Conservation (phyloP, 2,113 vertebrate species). For the Tragelaphus buxtoni region DNA sequence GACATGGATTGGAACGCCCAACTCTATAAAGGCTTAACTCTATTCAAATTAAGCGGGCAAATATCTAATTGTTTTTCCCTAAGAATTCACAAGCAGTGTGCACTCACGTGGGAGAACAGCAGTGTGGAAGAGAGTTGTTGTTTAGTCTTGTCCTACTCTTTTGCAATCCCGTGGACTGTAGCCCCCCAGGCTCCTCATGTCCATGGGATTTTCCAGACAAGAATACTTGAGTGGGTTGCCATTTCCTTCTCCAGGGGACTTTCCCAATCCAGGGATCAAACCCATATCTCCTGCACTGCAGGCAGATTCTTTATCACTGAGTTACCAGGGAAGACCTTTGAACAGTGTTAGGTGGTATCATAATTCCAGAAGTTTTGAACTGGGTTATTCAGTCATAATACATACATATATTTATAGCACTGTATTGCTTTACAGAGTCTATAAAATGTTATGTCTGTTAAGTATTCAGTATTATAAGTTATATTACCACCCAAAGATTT, state of each 20-base stretch:
- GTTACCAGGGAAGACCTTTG: neutral
- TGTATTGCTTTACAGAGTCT: neutral
- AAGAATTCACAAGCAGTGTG: neutral
- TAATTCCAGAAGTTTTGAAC: neutral
- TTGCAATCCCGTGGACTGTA: neutral
- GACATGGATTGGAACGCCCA: neutral
- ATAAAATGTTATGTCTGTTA: neutral
- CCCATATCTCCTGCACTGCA: neutral
- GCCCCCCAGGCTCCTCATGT: neutral
- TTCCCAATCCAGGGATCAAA: neutral
- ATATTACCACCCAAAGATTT: neutral
- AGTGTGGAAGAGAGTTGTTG: neutral
- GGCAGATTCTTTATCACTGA: neutral
- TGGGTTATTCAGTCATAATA: neutral
- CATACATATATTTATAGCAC: neutral
- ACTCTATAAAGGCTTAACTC: neutral
- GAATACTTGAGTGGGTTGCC: neutral
- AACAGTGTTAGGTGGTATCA: neutral
- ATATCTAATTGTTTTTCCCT: neutral
- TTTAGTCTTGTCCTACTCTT: neutral
- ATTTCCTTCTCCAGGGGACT: neutral
- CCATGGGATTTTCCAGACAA: neutral
- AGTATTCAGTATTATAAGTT: neutral
- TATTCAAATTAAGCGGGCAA: neutral
- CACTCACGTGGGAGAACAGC: rapidly evolving